Conservation (phyloP, 2,797 vertebrate genomes). For the Anguilla obscura region DNA sequence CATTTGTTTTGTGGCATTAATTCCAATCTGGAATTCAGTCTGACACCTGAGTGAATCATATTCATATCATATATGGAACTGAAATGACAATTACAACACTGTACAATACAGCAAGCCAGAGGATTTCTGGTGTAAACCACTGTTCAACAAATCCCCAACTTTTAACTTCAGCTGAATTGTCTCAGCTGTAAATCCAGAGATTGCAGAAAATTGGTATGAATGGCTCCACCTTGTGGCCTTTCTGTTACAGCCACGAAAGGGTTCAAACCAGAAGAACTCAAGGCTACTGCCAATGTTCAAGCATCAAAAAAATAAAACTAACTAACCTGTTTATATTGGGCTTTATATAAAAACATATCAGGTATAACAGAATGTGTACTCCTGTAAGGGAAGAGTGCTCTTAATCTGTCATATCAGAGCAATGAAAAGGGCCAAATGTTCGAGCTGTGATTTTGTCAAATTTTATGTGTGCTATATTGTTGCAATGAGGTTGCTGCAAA, state of each 20-base stretch:
- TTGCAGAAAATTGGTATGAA: neutral
- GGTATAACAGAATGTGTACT: neutral
- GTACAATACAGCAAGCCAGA: neutral
- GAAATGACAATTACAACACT: neutral
- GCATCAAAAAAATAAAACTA: neutral
- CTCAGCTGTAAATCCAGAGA: neutral
- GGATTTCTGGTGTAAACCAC: neutral
- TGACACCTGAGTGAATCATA: neutral
- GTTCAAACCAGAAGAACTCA: neutral
- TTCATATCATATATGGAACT: neutral
- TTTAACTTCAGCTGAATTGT: neutral
- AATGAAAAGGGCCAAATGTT: neutral
- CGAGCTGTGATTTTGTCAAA: neutral
- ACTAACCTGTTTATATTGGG: neutral
- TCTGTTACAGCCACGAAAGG: neutral
- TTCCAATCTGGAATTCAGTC: neutral
- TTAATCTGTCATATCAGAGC: neutral
- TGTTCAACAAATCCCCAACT: neutral
- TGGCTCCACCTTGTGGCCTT: conserved; percentile 33
- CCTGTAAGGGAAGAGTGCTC: neutral
- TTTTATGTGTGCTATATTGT: neutral
- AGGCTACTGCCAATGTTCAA: neutral
- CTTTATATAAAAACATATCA: neutral
- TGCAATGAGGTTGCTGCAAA: neutral
- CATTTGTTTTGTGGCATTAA: neutral